phyloP scores from a whole-genome alignment of 2,113 vertebrate species.

The Neomonachus schauinslandi region DNA sequence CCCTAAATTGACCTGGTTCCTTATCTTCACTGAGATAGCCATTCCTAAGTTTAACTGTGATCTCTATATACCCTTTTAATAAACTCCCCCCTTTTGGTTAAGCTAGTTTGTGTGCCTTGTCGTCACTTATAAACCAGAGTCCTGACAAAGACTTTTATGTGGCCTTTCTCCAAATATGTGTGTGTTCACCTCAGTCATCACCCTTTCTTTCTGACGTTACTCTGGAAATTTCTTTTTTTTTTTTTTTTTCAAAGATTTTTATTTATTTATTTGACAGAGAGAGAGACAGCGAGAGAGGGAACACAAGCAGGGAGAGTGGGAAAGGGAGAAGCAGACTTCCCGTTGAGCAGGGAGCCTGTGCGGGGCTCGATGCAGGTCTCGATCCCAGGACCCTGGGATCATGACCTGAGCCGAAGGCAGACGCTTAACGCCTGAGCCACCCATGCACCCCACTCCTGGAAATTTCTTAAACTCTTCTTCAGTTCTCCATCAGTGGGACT shows the following conservation, averaged over 20 bases:
- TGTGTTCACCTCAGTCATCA: background rate
- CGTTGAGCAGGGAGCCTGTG: too few relatives aligned
- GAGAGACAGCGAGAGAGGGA: too few relatives aligned
- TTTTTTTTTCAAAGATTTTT: too few relatives aligned
- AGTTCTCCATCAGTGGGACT: background rate
- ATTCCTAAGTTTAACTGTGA: background rate
- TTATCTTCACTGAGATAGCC: background rate
- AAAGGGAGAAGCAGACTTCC: too few relatives aligned
- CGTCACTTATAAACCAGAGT: background rate
- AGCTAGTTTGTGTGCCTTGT: background rate
- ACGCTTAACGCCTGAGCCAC: too few relatives aligned
- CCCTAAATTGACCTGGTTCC: background rate
- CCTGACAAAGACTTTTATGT: background rate
- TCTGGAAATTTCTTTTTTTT: background rate
- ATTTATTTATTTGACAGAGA: too few relatives aligned
- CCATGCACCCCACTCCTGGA: background rate
- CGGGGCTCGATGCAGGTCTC: too few relatives aligned
- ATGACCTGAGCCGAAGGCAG: too few relatives aligned
- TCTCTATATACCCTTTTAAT: background rate
- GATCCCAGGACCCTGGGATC: too few relatives aligned
- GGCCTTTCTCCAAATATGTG: background rate
- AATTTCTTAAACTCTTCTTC: background rate
- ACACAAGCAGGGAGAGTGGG: too few relatives aligned
- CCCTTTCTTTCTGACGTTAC: background rate
- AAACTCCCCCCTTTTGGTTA: background rate